A percentile compares a stretch with the other conserved stretches of the same genome.
These are phyloP conservation scores for Zaprionus gabonicus DNA, from an alignment of 1,140 invertebrate species.

Conservation along the genomic window DNA sequence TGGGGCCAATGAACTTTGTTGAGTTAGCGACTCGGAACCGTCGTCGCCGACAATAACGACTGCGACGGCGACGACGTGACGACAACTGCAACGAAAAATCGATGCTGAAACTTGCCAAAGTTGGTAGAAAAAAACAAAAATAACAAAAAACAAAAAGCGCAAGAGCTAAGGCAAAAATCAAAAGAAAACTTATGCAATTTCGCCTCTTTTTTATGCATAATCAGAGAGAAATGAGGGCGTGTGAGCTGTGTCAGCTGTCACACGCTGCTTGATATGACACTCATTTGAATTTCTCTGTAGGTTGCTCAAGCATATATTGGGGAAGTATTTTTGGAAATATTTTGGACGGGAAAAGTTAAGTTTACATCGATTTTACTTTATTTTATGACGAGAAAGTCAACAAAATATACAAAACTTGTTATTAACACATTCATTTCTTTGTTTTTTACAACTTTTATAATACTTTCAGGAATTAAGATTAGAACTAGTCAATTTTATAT, in stretches of 20 bases:
- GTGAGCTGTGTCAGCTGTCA: slow-evolving; percentile 39
- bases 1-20: slow-evolving; percentile 37
- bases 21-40: slow-evolving; percentile 20
- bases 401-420: no score
- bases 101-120: slow-evolving; percentile 32
- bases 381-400: no score
- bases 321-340: not conserved
- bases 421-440: no score
- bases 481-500: no score
- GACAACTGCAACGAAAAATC: slow-evolving; percentile 53
- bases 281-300: not conserved
- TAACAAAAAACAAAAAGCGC: not conserved
- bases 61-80: slow-evolving; percentile 14
- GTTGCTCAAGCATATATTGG: not conserved
- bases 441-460: no score
- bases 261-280: slow-evolving; percentile 41
- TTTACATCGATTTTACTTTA: no score
- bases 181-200: slow-evolving; percentile 47
- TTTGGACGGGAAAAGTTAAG: not conserved
- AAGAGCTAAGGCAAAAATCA: not conserved
- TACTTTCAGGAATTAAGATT: no score
- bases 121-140: slow-evolving; percentile 7
- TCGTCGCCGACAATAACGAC: not conserved
- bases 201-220: slow-evolving; percentile 37
- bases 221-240: slow-evolving; percentile 36